phyloP scores from a whole-genome alignment of 2,113 vertebrate genomes.

The Heterotis niloticus region DNA sequence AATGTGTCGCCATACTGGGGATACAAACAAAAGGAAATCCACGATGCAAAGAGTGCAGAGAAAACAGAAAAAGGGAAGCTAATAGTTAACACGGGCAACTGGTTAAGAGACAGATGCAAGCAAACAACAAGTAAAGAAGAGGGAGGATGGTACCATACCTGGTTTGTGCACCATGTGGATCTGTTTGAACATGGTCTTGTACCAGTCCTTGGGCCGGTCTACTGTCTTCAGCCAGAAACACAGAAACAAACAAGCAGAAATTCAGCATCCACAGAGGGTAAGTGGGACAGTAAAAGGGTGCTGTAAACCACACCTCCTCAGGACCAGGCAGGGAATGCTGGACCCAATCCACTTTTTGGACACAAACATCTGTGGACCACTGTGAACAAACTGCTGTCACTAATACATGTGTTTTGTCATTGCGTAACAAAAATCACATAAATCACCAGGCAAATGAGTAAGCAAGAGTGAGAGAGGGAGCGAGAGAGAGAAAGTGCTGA shows the following conservation, averaged over 20 bases:
- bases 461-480: neutral
- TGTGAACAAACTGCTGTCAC: neutral
- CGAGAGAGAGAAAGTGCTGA: neutral
- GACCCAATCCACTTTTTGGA: neutral
- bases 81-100: too few relatives aligned
- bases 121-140: too few relatives aligned
- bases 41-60: neutral
- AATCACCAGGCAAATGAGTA: neutral
- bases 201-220: slow-evolving; percentile 97
- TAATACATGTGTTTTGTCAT: neutral
- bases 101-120: too few relatives aligned
- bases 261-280: slow-evolving; percentile 31
- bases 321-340: neutral
- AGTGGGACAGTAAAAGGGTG: neutral
- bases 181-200: slow-evolving; percentile 99
- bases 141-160: slow-evolving; percentile 58
- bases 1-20: neutral
- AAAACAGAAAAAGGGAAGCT: too few relatives aligned
- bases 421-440: neutral
- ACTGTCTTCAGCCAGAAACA: slow-evolving; percentile 73
- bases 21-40: neutral
- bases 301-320: too few relatives aligned
- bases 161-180: slow-evolving; percentile 98
- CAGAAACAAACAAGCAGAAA: slow-evolving; percentile 42
- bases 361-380: too few relatives aligned